Conservation (phyloP, 1,140 invertebrate species). For the Brachionus sp. region DNA sequence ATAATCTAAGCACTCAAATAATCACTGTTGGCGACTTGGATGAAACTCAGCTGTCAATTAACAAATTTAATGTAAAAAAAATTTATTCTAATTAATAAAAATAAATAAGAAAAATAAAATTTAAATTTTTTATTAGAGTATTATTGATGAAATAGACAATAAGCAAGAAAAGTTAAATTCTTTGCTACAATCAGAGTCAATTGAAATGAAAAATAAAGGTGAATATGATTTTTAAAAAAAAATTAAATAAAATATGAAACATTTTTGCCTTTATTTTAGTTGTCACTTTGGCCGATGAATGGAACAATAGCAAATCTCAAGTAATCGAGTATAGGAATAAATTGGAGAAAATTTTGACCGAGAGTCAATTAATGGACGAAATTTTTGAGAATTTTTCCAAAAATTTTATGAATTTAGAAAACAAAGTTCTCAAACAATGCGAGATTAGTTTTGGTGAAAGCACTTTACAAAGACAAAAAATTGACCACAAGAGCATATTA, state of each 20-base stretch:
- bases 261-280: not conserved
- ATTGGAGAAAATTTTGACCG: not conserved
- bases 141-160: not conserved
- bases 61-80: slow-evolving; percentile 20
- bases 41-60: not conserved
- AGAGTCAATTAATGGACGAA: not conserved
- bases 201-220: not conserved
- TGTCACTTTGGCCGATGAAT: not conserved
- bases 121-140: not conserved
- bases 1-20: slow-evolving; percentile 6
- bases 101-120: no score
- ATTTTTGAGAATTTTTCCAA: slow-evolving; percentile 5
- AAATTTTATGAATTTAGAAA: not conserved
- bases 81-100: not conserved
- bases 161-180: not conserved
- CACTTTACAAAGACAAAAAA: slow-evolving; percentile 15
- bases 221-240: not conserved
- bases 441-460: slow-evolving; percentile 9
- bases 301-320: not conserved
- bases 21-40: slow-evolving; percentile 1
- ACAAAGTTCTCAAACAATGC: not conserved
- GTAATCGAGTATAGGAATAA: not conserved
- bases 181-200: not conserved
- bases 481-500: not conserved
- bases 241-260: not conserved